Conservation (phyloP, 2,888 invertebrate species). For the Heliconius sara region DNA sequence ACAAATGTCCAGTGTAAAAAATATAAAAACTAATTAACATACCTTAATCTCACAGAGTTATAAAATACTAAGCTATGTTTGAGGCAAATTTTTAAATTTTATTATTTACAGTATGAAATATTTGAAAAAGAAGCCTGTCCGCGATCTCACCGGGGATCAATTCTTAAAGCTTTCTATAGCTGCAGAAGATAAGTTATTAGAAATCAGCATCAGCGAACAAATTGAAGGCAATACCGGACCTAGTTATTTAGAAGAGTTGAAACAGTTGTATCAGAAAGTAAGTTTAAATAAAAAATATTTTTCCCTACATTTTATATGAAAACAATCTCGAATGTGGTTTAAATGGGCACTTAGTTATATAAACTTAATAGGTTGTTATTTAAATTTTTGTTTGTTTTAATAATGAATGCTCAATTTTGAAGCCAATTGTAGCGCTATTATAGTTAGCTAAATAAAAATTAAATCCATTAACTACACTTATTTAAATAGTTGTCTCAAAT, state of each 20-base stretch:
- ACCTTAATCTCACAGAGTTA: no score
- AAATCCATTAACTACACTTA: not conserved
- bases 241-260: slow-evolving; percentile 94
- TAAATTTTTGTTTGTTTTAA: not conserved
- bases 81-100: not conserved
- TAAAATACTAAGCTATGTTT: no score
- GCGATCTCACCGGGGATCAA: slow-evolving; percentile 94
- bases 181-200: slow-evolving; percentile 91
- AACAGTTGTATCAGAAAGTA: slow-evolving; percentile 92
- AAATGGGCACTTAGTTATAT: not conserved
- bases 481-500: not conserved
- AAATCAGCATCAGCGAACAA: slow-evolving; percentile 88
- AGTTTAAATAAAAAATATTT: slow-evolving; percentile 9
- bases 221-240: slow-evolving; percentile 91
- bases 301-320: not conserved
- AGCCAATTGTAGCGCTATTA: no score
- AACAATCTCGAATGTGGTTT: not conserved
- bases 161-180: slow-evolving; percentile 93
- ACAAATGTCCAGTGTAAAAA: no score
- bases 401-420: not conserved
- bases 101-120: slow-evolving; percentile 89
- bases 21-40: no score
- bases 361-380: not conserved
- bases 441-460: no score
- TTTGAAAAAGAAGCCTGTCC: slow-evolving; percentile 95